Conservation (phyloP, 2,113 vertebrate species). For the Dipodomys ordii region DNA sequence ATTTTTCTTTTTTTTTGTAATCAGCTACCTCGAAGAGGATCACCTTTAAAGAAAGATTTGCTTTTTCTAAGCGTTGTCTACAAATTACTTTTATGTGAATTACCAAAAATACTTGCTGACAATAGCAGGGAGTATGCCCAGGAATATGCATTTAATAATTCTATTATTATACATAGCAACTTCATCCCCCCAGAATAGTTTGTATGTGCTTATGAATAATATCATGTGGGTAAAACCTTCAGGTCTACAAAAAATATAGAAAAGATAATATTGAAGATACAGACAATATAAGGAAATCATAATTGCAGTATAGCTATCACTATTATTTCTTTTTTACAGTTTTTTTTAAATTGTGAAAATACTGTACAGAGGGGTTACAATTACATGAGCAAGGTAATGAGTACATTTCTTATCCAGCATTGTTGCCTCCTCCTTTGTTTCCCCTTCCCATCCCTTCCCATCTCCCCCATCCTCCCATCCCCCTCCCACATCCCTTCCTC, state of each 20-base stretch:
- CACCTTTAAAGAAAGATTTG: slow-evolving; percentile 14
- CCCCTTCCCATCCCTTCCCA: too few relatives aligned
- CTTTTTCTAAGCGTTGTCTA: neutral
- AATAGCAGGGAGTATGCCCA: neutral
- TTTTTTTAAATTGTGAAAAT: too few relatives aligned
- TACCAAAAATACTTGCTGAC: neutral
- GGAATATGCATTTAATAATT: slow-evolving; percentile 14
- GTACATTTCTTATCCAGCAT: too few relatives aligned
- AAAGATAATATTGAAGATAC: neutral
- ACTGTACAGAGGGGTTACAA: too few relatives aligned
- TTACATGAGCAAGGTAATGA: too few relatives aligned
- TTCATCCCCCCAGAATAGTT: neutral
- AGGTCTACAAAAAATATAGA: slow-evolving; percentile 37
- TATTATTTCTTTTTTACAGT: neutral
- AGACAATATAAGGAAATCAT: neutral
- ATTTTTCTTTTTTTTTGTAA: neutral
- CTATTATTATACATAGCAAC: neutral
- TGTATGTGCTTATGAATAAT: neutral
- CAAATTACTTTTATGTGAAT: neutral
- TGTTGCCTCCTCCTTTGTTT: neutral
- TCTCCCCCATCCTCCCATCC: too few relatives aligned
- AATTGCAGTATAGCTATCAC: neutral
- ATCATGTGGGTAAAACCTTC: neutral
- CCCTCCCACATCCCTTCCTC: too few relatives aligned
- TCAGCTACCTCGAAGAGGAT: neutral